A percentile compares a stretch with the other conserved stretches of the same genome.
These are phyloP conservation scores for Xenus cinereus DNA, from an alignment of 2,113 vertebrate genomes.

Conservation along the genomic window DNA sequence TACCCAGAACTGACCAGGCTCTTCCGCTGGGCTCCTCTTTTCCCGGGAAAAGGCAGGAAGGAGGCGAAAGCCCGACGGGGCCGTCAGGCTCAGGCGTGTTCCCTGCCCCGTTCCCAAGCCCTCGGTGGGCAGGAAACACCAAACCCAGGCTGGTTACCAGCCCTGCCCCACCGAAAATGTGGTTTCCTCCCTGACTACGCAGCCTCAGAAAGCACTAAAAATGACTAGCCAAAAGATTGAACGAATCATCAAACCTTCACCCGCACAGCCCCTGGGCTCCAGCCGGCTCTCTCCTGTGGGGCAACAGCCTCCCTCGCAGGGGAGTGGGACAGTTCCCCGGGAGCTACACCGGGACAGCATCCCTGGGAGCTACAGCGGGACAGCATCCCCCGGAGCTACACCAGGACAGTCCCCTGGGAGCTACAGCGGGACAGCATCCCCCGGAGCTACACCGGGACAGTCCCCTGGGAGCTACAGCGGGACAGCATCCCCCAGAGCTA, in stretches of 20 bases:
- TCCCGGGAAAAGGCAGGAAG: background rate
- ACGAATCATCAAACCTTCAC: background rate
- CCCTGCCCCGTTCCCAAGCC: background rate
- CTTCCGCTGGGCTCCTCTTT: background rate
- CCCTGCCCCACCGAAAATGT: background rate
- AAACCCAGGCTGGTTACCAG: background rate
- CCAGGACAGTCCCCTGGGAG: too few relatives aligned
- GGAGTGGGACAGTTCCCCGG: too few relatives aligned
- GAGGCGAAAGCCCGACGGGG: background rate
- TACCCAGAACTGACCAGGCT: background rate
- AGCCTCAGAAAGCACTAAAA: background rate
- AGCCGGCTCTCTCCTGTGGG: background rate
- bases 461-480: too few relatives aligned
- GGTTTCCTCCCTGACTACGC: background rate
- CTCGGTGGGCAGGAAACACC: background rate
- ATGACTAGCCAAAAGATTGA: background rate
- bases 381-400: too few relatives aligned
- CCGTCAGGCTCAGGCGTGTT: background rate
- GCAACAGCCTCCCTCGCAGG: too few relatives aligned
- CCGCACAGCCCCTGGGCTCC: background rate
- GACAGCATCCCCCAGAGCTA: too few relatives aligned
- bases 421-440: too few relatives aligned
- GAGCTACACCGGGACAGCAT: too few relatives aligned
- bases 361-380: too few relatives aligned
- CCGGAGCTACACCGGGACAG: too few relatives aligned